A percentile compares a stretch with the other conserved stretches of the same genome.
phyloP scores from a whole-genome alignment of 2,888 invertebrate genomes.

The Pyrgus malvae region DNA sequence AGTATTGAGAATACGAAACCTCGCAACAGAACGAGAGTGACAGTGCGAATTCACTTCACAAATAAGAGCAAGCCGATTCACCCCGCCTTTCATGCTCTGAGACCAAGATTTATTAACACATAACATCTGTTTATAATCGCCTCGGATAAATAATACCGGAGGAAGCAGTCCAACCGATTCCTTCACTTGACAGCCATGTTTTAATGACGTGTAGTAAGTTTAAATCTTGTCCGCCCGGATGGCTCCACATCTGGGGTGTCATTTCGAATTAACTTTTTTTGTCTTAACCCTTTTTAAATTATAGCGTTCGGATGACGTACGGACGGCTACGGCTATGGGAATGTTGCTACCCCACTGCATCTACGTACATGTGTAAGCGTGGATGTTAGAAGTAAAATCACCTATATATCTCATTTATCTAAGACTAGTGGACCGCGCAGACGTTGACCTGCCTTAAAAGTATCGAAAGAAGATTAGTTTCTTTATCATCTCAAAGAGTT shows the following conservation, averaged over 20 bases:
- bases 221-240: conserved; percentile 50
- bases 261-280: conserved; percentile 63
- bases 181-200: conserved; percentile 62
- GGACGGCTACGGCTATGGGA: conserved; percentile 53
- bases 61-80: neutral
- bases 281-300: conserved; percentile 75
- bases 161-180: conserved; percentile 61
- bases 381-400: neutral
- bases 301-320: conserved; percentile 60
- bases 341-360: conserved; percentile 44
- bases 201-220: conserved; percentile 55
- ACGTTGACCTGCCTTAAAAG: no score
- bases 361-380: conserved; percentile 22
- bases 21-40: conserved; percentile 18
- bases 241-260: conserved; percentile 57
- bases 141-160: conserved; percentile 58
- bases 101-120: conserved; percentile 68
- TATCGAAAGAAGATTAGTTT: no score
- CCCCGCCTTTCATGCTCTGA: conserved; percentile 33
- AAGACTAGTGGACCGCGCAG: neutral
- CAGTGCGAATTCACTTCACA: neutral
- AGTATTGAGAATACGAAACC: no score
- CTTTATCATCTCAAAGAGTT: no score
- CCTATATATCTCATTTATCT: neutral
- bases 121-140: conserved; percentile 75